A percentile compares a stretch with the other conserved stretches of the same genome.
Evolutionary conservation across 2,797 vertebrate species (phyloP).

Genomic region (Buphagus erythrorhynchus): DNA sequence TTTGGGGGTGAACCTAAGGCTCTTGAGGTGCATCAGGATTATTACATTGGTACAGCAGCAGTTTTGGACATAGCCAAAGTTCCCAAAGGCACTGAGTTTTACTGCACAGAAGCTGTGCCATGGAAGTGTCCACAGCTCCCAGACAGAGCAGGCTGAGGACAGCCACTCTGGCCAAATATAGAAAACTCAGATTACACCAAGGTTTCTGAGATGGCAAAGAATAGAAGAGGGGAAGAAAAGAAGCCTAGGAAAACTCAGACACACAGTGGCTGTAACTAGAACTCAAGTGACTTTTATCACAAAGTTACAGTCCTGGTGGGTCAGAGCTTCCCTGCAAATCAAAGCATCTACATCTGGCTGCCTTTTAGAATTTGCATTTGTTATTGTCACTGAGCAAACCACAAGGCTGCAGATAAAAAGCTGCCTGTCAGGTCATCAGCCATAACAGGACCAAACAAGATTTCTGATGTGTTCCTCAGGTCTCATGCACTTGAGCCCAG

Average conservation of each 20-base stretch:
- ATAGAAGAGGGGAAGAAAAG: background rate
- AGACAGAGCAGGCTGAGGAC: background rate
- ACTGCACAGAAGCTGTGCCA: background rate
- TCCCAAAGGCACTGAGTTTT: background rate
- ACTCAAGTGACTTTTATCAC: background rate
- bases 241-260: background rate
- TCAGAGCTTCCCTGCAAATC: background rate
- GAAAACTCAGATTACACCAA: background rate
- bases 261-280: background rate
- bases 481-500: background rate
- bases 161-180: background rate
- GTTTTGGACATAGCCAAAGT: rapidly evolving
- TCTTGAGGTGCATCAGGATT: background rate
- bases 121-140: background rate
- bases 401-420: background rate
- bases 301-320: background rate
- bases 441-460: background rate
- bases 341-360: background rate
- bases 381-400: background rate
- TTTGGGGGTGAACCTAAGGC: background rate
- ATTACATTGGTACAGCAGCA: background rate
- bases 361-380: background rate
- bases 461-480: background rate
- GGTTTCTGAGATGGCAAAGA: background rate
- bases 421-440: background rate